phyloP scores from a whole-genome alignment of 2,797 vertebrate genomes.

The Gymnothorax javanicus region DNA sequence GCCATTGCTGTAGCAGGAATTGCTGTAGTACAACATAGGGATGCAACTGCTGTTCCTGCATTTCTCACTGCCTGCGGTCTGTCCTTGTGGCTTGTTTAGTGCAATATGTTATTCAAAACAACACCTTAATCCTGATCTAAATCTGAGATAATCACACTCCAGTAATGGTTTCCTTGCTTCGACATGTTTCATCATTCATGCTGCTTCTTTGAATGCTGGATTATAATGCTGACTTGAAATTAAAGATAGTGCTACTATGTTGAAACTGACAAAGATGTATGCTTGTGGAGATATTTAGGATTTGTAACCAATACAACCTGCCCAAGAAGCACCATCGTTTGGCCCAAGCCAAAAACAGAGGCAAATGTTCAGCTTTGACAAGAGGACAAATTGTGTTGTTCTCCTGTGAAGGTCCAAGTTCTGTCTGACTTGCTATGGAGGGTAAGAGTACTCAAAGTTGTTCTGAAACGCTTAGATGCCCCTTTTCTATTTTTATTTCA shows the following conservation, averaged over 20 bases:
- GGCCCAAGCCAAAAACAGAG: neutral
- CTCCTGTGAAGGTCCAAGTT: neutral
- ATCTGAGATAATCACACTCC: neutral
- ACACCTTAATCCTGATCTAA: neutral
- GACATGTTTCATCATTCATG: neutral
- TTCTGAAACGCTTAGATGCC: neutral
- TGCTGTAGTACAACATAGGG: neutral
- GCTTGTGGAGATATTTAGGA: neutral
- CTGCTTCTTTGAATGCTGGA: neutral
- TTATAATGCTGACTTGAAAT: conserved; percentile 9
- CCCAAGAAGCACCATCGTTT: neutral
- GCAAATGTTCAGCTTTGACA: neutral
- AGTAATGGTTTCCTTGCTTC: neutral
- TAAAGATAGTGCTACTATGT: conserved; percentile 14
- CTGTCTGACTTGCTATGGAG: neutral
- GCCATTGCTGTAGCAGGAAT: neutral
- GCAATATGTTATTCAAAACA: neutral
- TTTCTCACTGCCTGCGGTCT: neutral
- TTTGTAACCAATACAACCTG: neutral
- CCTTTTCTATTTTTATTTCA: no score
- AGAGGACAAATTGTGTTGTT: neutral
- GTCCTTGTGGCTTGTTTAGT: neutral
- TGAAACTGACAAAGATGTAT: neutral
- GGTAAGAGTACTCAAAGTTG: neutral
- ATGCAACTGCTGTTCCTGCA: neutral